These are phyloP conservation scores for Drosophila auraria DNA, from an alignment of 1,140 invertebrate species.

Conservation along the genomic window DNA sequence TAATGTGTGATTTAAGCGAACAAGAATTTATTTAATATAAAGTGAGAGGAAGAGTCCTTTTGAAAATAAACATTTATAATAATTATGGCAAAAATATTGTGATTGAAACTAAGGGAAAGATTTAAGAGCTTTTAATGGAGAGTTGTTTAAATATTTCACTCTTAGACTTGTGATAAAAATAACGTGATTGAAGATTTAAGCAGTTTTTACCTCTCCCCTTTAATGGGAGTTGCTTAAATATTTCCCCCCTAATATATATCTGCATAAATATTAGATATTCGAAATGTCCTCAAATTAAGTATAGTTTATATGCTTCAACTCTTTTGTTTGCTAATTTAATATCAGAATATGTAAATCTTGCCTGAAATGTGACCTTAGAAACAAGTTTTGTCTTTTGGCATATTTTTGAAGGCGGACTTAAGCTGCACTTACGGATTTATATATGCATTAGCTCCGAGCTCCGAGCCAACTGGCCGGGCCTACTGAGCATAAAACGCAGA, in stretches of 20 bases:
- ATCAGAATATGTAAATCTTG: constrained; percentile 31
- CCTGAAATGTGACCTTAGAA: constrained; percentile 26
- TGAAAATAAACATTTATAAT: neutral
- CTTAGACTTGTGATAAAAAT: neutral
- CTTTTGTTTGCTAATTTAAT: constrained; percentile 9
- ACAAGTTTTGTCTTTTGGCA: constrained; percentile 28
- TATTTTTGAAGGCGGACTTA: constrained; percentile 28
- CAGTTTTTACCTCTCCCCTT: neutral
- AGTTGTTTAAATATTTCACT: no score
- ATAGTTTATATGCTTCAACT: neutral
- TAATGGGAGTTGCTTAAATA: neutral
- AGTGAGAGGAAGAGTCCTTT: neutral
- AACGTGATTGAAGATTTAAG: neutral
- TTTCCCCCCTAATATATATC: neutral
- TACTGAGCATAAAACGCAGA: constrained; percentile 31
- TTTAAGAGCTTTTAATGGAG: no score
- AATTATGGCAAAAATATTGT: no score
- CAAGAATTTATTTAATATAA: neutral
- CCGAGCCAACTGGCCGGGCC: constrained; percentile 28
- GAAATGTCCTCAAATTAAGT: neutral
- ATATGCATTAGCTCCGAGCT: constrained; percentile 30
- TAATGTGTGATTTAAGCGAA: neutral
- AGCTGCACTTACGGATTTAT: constrained; percentile 38
- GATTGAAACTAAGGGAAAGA: no score
- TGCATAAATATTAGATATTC: neutral